Base-by-base conservation (phyloP, 2,113 vertebrate species). In the Eira barbara region DNA sequence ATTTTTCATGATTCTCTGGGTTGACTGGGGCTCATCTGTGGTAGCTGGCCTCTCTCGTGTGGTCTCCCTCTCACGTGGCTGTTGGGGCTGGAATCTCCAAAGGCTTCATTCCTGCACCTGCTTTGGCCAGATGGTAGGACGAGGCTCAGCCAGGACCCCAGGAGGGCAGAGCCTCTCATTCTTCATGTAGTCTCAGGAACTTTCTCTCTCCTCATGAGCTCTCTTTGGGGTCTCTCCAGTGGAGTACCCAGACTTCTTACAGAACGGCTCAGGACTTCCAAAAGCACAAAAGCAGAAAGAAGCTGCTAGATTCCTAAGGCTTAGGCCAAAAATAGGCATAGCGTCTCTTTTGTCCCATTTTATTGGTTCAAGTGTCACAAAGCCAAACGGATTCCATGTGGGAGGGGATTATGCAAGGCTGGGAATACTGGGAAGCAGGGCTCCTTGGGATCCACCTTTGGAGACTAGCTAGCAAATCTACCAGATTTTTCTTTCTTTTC, bases 251-350 rank as follows among this genome's bases (percentile, higher is more conserved):
- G 57, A 83, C 52, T 76, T 92, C 31, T 63, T 42, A 18, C 0
- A 0, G 25, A 59, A 84, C 6, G 61, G 15, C 27, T 49, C 31
- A 49, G 27, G 67, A 25, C 61, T 93, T 57, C 34, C 5, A 6
- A 93, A 93, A 95, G 9, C 25, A 59, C 47, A 59, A 85, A 69
- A 45, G 14, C 39, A 91, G 83, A 84, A 94, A 59, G 57, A 61
- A 61, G 36, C 4, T 59, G 29, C 31, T 13, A 34, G 13, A 52
- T 76, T 34, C 45, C 31, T 27, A 21, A 85, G 31, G 71, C 29
- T 81, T n/a, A 27, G n/a, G 42, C 52, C 61, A 15, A 34, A 89
- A 61, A 27, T 5, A 3, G 34, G 15, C 39, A 13, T 23, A n/a
- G 11, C 39, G 3, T 63, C 59, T 34, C 45, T 65, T 87, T 67